Evolutionary conservation across 2,797 vertebrate species (phyloP).

Genomic region (Stomatorhinus walkeri): DNA sequence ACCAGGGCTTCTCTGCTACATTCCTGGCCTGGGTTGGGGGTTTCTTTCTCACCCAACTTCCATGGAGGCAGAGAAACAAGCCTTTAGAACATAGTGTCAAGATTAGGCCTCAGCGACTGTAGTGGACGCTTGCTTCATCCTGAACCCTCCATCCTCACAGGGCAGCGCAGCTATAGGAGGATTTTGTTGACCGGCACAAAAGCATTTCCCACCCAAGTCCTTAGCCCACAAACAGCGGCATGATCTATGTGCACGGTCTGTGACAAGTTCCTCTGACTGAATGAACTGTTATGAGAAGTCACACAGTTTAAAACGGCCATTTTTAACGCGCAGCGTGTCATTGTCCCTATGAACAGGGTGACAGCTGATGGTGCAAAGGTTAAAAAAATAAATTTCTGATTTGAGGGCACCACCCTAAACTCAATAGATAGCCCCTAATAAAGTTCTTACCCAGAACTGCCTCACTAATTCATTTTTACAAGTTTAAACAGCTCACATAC

Average conservation of each 20-base stretch:
- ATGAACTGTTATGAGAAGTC: neutral
- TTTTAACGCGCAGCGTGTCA: neutral
- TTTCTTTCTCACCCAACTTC: constrained; percentile 31
- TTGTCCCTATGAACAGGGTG: neutral
- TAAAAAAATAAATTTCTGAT: neutral
- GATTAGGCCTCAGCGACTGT: constrained; percentile 18
- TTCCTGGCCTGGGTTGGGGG: constrained; percentile 42
- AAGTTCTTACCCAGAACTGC: neutral
- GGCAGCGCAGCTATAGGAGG: constrained; percentile 16
- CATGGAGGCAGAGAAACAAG: constrained; percentile 7
- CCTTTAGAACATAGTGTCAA: neutral
- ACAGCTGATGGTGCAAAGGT: neutral
- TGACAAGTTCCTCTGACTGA: neutral
- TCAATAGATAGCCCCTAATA: neutral
- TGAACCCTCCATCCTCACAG: constrained; percentile 26
- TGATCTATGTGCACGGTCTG: neutral
- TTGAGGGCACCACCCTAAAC: neutral
- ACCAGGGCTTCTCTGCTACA: constrained; percentile 71
- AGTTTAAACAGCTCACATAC: neutral
- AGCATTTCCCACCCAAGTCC: neutral
- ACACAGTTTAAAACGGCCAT: neutral
- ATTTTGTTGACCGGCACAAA: neutral
- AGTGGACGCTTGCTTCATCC: constrained; percentile 27
- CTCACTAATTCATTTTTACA: neutral
- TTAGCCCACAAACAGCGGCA: neutral